Percentiles rank a stretch among this genome's conserved stretches.
phyloP scores from a whole-genome alignment of 2,113 vertebrate species.

The Oophaga pumilio region DNA sequence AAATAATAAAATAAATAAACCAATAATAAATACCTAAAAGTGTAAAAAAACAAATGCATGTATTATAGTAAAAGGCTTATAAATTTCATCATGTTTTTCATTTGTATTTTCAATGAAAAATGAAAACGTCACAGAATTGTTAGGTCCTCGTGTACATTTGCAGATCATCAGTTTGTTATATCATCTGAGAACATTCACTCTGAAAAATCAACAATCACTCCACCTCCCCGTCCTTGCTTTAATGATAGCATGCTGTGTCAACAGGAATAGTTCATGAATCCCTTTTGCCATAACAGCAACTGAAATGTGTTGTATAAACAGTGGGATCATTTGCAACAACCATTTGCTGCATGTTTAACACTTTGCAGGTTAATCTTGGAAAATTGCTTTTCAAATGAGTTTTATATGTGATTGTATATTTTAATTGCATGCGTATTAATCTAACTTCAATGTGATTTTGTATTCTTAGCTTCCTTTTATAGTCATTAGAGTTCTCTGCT shows the following conservation, averaged over 20 bases:
- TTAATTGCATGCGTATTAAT: background rate
- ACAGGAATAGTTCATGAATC: constrained; percentile 24
- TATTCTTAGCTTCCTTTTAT: constrained; percentile 3
- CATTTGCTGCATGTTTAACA: constrained; percentile 35
- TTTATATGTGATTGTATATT: constrained; percentile 29
- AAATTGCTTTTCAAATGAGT: constrained; percentile 26
- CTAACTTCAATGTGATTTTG: constrained; percentile 12
- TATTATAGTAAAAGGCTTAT: background rate
- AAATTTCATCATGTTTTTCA: background rate
- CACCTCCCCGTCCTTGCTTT: background rate
- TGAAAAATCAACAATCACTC: constrained; percentile 16
- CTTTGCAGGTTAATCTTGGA: constrained; percentile 23
- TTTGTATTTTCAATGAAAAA: background rate
- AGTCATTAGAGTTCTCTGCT: background rate
- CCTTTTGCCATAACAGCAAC: constrained; percentile 25
- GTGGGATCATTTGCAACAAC: background rate
- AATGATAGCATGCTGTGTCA: constrained; percentile 45
- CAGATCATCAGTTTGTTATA: constrained; percentile 11
- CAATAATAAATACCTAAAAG: background rate
- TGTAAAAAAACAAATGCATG: background rate
- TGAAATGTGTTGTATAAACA: constrained; percentile 45
- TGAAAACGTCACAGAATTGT: background rate
- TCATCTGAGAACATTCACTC: background rate
- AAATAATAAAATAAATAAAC: no score
- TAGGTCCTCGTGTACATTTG: background rate